A percentile compares a stretch with the other conserved stretches of the same genome.
These are phyloP conservation scores for Callosobruchus maculatus DNA, from an alignment of 2,888 invertebrate species.

Conservation along the genomic window DNA sequence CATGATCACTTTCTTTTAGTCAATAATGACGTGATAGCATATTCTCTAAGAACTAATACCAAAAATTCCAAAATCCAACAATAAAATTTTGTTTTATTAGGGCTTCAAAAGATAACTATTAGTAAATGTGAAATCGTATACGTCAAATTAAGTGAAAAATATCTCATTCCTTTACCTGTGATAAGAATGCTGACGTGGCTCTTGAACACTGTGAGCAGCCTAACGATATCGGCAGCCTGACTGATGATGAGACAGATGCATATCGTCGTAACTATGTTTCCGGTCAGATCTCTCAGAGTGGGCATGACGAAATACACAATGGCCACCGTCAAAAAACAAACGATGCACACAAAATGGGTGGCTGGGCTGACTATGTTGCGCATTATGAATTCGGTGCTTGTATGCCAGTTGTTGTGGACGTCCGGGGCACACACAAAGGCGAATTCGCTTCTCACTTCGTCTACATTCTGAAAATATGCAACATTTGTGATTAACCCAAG, in stretches of 20 bases:
- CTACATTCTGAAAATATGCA: conserved; percentile 21
- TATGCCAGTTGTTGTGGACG: conserved; percentile 63
- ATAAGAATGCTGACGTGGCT: conserved; percentile 77
- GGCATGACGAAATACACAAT: conserved; percentile 81
- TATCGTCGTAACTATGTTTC: conserved; percentile 81
- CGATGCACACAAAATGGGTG: conserved; percentile 70
- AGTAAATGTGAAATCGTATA: too few species aligned
- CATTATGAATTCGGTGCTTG: conserved; percentile 69
- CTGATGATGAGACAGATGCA: conserved; percentile 72
- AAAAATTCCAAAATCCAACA: too few species aligned
- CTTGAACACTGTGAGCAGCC: conserved; percentile 75
- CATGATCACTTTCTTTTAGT: too few species aligned
- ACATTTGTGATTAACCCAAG: too few species aligned
- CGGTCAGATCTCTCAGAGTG: conserved; percentile 75
- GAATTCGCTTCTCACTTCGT: conserved; percentile 59
- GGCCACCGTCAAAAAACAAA: conserved; percentile 67
- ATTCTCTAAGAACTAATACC: too few species aligned
- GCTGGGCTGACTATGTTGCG: conserved; percentile 73
- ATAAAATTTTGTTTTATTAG: too few species aligned
- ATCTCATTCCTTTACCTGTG: conserved; percentile 57
- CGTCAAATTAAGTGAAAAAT: too few species aligned
- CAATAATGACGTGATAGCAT: too few species aligned
- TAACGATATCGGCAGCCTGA: conserved; percentile 73
- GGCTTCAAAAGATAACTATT: too few species aligned
- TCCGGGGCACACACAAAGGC: conserved; percentile 73